Percentiles rank a stretch among this genome's conserved stretches.
Evolutionary conservation across 37 sponge, comb jelly and placozoan genomes (phyloP).

Genomic region (Agelas oroides): DNA sequence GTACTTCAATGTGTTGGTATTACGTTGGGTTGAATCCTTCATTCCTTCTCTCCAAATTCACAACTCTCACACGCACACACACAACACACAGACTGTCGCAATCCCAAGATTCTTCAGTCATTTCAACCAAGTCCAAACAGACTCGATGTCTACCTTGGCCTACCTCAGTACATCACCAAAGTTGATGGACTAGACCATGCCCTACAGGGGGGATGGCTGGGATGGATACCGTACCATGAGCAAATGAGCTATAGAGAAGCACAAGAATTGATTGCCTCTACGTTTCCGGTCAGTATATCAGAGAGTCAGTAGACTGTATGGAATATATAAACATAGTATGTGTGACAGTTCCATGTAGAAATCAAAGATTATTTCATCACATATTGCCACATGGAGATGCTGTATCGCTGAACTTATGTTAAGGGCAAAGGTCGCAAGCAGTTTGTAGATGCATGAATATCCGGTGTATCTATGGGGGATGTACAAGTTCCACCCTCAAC

Average conservation of each 20-base stretch:
- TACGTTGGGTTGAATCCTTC: too few species aligned
- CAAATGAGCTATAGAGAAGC: constrained; percentile 50
- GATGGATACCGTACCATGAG: constrained; percentile 16
- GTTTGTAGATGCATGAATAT: too few species aligned
- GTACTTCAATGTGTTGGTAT: too few species aligned
- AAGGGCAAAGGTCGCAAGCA: too few species aligned
- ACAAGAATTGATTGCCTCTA: not conserved
- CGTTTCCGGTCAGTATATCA: constrained; percentile 3
- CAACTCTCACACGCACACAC: not conserved
- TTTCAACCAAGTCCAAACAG: not conserved
- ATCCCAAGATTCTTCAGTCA: not conserved
- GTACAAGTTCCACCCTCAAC: too few species aligned
- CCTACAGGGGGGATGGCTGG: constrained; percentile 53
- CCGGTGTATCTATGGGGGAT: too few species aligned
- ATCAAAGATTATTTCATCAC: too few species aligned
- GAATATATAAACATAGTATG: too few species aligned
- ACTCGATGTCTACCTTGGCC: constrained; percentile 51
- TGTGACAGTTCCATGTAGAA: too few species aligned
- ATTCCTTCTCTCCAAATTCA: not conserved
- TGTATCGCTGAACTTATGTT: too few species aligned
- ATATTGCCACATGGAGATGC: too few species aligned
- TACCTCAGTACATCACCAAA: not conserved
- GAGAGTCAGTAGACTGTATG: too few species aligned
- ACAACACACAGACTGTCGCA: constrained; percentile 6
- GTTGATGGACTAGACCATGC: not conserved